Conservation (phyloP, 2,888 invertebrate species). For the Drosophila pseudotakahashii region DNA sequence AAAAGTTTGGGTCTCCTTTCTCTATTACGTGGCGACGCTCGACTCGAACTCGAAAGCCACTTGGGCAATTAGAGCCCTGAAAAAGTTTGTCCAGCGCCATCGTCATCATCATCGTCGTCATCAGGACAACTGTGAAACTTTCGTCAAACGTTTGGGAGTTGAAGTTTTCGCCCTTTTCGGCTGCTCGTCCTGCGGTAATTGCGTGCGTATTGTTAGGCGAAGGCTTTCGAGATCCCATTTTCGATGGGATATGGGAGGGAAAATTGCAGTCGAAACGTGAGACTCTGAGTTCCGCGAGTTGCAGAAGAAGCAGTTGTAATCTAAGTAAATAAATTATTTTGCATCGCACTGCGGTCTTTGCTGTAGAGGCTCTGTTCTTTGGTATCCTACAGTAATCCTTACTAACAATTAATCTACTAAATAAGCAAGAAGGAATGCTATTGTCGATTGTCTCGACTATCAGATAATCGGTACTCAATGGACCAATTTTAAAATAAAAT, state of each 20-base stretch:
- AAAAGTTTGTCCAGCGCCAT: conserved; percentile 61
- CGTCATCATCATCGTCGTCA: conserved; percentile 21
- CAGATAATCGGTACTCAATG: too few relatives aligned
- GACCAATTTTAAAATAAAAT: too few relatives aligned
- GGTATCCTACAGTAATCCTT: background rate
- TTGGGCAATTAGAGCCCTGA: conserved; percentile 70
- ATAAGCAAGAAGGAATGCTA: too few relatives aligned
- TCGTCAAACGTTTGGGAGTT: conserved; percentile 60
- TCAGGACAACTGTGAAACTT: conserved; percentile 64
- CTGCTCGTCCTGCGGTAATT: conserved; percentile 65
- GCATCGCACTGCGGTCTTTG: conserved; percentile 4
- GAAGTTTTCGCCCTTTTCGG: conserved; percentile 58
- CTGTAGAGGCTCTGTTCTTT: background rate
- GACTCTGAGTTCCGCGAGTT: conserved; percentile 8
- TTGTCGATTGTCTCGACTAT: too few relatives aligned
- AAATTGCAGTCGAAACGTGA: conserved; percentile 41
- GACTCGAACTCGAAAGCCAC: conserved; percentile 66
- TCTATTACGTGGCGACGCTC: conserved; percentile 60
- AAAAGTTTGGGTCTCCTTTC: conserved; percentile 48
- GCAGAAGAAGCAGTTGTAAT: conserved; percentile 21
- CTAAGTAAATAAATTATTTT: conserved; percentile 31
- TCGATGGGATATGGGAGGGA: background rate
- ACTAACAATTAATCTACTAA: too few relatives aligned
- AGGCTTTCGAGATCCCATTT: conserved; percentile 26
- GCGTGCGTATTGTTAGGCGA: conserved; percentile 69